phyloP scores from a whole-genome alignment of 2,797 vertebrate species.

The Etheostoma perlongum region DNA sequence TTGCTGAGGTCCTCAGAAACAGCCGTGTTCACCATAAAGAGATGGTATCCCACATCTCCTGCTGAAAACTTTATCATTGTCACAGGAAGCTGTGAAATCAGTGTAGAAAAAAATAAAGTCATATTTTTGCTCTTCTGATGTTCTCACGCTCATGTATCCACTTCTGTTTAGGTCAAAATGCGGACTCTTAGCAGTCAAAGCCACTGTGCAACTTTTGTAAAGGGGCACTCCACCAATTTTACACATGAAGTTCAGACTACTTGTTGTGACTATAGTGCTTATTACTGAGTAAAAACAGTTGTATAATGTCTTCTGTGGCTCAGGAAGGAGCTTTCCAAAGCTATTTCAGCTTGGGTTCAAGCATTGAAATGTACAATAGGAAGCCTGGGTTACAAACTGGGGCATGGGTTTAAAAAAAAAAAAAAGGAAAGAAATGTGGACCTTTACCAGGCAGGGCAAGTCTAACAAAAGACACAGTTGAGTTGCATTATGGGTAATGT shows the following conservation, averaged over 20 bases:
- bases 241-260: neutral
- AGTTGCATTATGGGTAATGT: neutral
- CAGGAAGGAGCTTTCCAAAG: neutral
- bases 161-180: slow-evolving; percentile 33
- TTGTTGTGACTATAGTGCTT: neutral
- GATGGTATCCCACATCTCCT: slow-evolving; percentile 48
- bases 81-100: slow-evolving; percentile 47
- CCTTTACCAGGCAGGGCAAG: no score
- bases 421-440: no score
- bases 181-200: slow-evolving; percentile 5
- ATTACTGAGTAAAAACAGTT: neutral
- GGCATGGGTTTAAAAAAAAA: no score
- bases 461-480: no score
- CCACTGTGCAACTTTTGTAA: neutral
- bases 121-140: slow-evolving; percentile 41
- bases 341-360: neutral
- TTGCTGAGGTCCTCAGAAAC: slow-evolving; percentile 66
- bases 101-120: slow-evolving; percentile 38
- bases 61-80: slow-evolving; percentile 59
- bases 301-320: neutral
- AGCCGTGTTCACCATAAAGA: slow-evolving; percentile 40
- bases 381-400: no score
- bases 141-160: slow-evolving; percentile 46
- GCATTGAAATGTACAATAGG: neutral
- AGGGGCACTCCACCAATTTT: neutral